Conservation (phyloP, 2,888 invertebrate genomes). For the Laspeyria flexula region DNA sequence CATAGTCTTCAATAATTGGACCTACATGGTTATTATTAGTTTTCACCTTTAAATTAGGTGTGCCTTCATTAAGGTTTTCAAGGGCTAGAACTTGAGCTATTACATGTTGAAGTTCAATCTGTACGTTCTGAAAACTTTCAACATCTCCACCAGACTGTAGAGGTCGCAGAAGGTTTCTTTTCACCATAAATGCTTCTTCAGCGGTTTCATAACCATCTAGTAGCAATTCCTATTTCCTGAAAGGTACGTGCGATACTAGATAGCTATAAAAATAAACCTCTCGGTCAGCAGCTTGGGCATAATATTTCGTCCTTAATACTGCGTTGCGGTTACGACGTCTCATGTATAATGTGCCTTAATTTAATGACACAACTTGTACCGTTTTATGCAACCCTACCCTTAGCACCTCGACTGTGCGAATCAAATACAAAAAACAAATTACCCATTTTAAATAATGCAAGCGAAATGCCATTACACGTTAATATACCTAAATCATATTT, state of each 20-base stretch:
- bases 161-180: background rate
- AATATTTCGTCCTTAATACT: background rate
- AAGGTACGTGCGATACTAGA: too few relatives aligned
- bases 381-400: too few relatives aligned
- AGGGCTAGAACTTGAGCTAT: background rate
- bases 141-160: background rate
- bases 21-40: background rate
- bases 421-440: too few relatives aligned
- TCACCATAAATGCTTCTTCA: background rate
- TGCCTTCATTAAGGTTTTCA: background rate
- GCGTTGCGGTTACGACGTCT: background rate
- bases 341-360: too few relatives aligned
- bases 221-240: background rate
- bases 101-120: background rate
- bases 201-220: background rate
- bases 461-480: too few relatives aligned
- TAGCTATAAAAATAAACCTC: background rate
- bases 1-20: too few relatives aligned
- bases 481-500: too few relatives aligned
- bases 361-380: too few relatives aligned
- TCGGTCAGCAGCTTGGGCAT: background rate
- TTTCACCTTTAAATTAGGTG: background rate
- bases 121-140: background rate
- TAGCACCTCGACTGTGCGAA: too few relatives aligned
- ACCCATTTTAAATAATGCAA: too few relatives aligned